Evolutionary conservation across 1,140 invertebrate species (phyloP).

Genomic region (Drosophila santomea): DNA sequence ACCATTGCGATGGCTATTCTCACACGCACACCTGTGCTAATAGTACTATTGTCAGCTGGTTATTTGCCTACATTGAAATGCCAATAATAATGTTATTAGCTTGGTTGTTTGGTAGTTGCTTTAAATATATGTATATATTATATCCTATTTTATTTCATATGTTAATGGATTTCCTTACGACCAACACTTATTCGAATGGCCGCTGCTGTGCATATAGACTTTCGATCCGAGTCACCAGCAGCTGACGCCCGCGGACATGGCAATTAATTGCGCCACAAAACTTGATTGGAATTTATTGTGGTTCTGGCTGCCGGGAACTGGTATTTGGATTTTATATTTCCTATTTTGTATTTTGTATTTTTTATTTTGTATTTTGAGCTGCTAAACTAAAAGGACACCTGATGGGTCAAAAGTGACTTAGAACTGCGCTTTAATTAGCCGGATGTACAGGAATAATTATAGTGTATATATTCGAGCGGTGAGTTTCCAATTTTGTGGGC

Average conservation of each 20-base stretch:
- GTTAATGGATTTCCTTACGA: too few species aligned
- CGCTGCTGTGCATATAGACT: background rate
- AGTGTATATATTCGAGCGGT: background rate
- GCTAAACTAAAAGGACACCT: conserved; percentile 1
- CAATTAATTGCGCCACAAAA: conserved; percentile 71
- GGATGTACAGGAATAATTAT: background rate
- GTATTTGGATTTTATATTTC: background rate
- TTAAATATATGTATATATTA: too few species aligned
- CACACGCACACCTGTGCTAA: background rate
- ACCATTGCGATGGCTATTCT: too few species aligned
- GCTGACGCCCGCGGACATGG: conserved; percentile 16
- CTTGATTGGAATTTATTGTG: conserved; percentile 74
- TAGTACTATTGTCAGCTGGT: background rate
- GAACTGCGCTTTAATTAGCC: too few species aligned
- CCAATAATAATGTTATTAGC: background rate
- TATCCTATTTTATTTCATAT: too few species aligned
- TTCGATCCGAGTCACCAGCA: conserved; percentile 16
- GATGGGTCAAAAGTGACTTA: conserved; percentile 1
- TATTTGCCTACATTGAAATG: too few species aligned
- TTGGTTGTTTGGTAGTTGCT: too few species aligned
- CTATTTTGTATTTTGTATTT: background rate
- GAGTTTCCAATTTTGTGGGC: too few species aligned
- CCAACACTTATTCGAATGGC: background rate
- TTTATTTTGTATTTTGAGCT: too few species aligned
- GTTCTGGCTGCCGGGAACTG: conserved; percentile 6